Base-by-base conservation (phyloP, 2,888 invertebrate species). In the Girardia tigrina region DNA sequence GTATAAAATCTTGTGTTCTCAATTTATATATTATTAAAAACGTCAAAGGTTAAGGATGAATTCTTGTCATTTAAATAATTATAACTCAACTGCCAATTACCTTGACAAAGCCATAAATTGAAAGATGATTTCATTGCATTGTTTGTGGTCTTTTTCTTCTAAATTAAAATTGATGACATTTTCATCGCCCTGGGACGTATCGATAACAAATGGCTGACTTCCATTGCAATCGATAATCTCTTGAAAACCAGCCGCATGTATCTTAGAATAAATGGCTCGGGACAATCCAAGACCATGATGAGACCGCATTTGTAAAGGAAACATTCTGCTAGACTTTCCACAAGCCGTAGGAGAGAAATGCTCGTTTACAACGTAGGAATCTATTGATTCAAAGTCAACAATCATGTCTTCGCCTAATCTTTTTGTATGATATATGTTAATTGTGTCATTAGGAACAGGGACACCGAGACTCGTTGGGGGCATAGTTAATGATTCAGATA, bases 71-170 rank as follows among this genome's bases (percentile, higher is more conserved):
- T n/a, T n/a, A n/a, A n/a, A n/a, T n/a, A n/a, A n/a, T n/a, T n/a
- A n/a, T n/a, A n/a, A n/a, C n/a, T n/a, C n/a, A n/a, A n/a, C n/a
- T n/a, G n/a, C n/a, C n/a, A 26, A 26, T 80, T 79, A 77, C 85
- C 85, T 81, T 82, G 76, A 84, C 82, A 78, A 83, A 14, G 85
- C 86, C 77, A 86, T 78, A 80, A 86, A 85, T 80, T 86, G 86
- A 75, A 86, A 80, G 27, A 84, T 80, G 73, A 86, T 81, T 78
- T 86, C 85, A 78, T 86, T 85, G 76, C 82, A 81, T 75, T 83
- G 82, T 23, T 86, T 80, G 16, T 82, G 81, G 78, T 85, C 85
- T 20, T 79, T 79, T 14, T 77, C 74, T 29, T 81, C 80, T 8
- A 79, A 78, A 1, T 74, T n/a, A 28, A 75, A 27, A 28, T 75